phyloP scores from a whole-genome alignment of 2,888 invertebrate genomes.

The Cephus spinipes region DNA sequence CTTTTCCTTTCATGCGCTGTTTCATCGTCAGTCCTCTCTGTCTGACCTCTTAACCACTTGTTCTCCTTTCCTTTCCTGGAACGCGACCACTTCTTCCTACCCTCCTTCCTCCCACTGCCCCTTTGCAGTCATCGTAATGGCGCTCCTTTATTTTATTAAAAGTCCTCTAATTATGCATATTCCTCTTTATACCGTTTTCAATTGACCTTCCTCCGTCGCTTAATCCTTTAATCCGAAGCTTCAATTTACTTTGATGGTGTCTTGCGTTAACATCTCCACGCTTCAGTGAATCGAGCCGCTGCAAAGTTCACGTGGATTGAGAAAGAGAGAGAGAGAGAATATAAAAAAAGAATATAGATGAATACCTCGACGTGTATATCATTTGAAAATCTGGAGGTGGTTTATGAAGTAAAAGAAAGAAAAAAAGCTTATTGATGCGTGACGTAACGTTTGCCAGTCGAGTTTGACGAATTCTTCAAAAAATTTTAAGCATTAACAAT shows the following conservation, averaged over 20 bases:
- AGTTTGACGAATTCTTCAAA: neutral
- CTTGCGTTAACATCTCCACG: neutral
- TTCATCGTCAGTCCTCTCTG: neutral
- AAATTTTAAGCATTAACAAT: neutral
- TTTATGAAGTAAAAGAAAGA: neutral
- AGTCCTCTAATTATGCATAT: slow-evolving; percentile 42
- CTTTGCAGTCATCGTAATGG: neutral
- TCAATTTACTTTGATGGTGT: neutral
- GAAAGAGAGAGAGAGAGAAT: neutral
- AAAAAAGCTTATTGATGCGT: neutral
- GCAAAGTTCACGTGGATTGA: neutral
- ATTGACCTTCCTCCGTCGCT: slow-evolving; percentile 27
- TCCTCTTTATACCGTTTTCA: slow-evolving; percentile 29
- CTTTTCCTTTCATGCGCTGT: neutral
- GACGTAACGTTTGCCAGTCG: neutral
- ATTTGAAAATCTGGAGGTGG: neutral
- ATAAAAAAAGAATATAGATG: neutral
- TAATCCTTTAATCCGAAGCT: slow-evolving; percentile 7
- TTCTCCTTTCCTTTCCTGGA: neutral
- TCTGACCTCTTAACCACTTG: neutral
- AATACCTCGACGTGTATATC: neutral
- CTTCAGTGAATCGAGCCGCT: neutral
- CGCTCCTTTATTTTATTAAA: slow-evolving; percentile 31
- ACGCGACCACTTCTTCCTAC: neutral
- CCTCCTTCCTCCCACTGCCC: neutral